Base-by-base conservation (phyloP, 30 jellyfish, hydroid and myxozoan genomes). In the Calvadosia cruxmelitensis region DNA sequence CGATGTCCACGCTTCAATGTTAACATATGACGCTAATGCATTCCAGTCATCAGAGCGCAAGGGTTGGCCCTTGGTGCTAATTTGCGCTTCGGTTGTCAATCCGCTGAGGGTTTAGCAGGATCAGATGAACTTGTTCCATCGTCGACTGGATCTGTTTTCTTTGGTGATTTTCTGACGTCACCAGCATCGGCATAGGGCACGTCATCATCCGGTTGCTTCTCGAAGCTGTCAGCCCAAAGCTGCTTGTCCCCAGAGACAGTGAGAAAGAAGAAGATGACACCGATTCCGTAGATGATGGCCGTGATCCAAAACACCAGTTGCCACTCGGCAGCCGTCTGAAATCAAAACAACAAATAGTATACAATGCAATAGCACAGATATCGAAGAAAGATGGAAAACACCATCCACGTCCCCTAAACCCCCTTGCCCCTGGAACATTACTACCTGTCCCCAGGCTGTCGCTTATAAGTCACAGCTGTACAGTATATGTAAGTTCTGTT, bases 301-400 rank as follows among this genome's bases (percentile, higher is more conserved):
- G 99, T 92, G 16, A 92, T 84, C 99, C 99, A 92, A 50, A 92
- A 92, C 30, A 92, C 95, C 0, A 85, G 81, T 80, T 84, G 99
- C 99, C 99, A 92, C 66, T 92, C 99, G 0, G 85, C 95, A 32
- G 99, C 96, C 16, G 99, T 92, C 99, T 92, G 69, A 50, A 79
- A 32, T 20, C 24, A 57, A 42, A 76, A 66, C 25, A 73, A 64
- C 24, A 26, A 1, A 1, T 3, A 10, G 29, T 64, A 26, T 64
- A 3, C 62, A 29, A 29, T 31, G 33, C 15, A n/a, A 63, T 7
- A 57, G 68, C 1, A 27, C 23, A 30, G 15, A 26, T 7, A 0
- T 53, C 20, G 68, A 25, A 29, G 24, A 1, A 20, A 0, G n/a
- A n/a, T n/a, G 16, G 24, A 25, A 24, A 16, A 49, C 61, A 13